Conservation (phyloP, 2,797 vertebrate species). For the Chaetodon trifasciatus region DNA sequence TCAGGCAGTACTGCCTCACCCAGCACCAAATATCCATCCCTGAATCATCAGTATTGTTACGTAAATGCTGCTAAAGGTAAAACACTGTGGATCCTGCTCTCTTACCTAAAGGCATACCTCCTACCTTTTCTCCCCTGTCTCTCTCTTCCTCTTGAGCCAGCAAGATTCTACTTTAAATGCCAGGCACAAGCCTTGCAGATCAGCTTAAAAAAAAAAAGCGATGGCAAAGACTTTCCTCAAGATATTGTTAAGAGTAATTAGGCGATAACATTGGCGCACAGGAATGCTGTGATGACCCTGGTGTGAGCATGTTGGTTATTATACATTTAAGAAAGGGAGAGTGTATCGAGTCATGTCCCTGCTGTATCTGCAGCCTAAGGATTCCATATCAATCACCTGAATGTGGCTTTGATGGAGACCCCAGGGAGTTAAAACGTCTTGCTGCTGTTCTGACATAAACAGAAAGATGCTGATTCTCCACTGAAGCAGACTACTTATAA, state of each 20-base stretch:
- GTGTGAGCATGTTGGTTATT: constrained; percentile 11
- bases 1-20: constrained; percentile 32
- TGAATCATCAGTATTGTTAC: constrained; percentile 69
- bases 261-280: constrained; percentile 34
- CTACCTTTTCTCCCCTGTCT: constrained; percentile 1
- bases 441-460: constrained; percentile 29
- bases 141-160: constrained; percentile 28
- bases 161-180: constrained; percentile 34
- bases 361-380: constrained; percentile 44
- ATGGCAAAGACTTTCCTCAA: constrained; percentile 15
- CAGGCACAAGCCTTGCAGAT: constrained; percentile 23
- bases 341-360: constrained; percentile 27
- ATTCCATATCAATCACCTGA: constrained; percentile 43
- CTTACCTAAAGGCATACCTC: constrained; percentile 37
- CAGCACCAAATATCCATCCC: constrained; percentile 26
- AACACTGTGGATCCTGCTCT: constrained; percentile 34
- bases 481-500: constrained; percentile 31
- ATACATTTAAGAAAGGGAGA: constrained; percentile 19
- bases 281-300: constrained; percentile 20
- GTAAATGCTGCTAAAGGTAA: constrained; percentile 65
- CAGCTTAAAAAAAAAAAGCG: constrained; percentile 38
- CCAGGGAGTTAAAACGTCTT: constrained; percentile 39
- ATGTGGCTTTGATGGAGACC: constrained; percentile 55
- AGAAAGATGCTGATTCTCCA: constrained; percentile 34
- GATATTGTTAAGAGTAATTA: constrained; percentile 59